Conservation (phyloP, 2,113 vertebrate species). For the Nerophis ophidion region DNA sequence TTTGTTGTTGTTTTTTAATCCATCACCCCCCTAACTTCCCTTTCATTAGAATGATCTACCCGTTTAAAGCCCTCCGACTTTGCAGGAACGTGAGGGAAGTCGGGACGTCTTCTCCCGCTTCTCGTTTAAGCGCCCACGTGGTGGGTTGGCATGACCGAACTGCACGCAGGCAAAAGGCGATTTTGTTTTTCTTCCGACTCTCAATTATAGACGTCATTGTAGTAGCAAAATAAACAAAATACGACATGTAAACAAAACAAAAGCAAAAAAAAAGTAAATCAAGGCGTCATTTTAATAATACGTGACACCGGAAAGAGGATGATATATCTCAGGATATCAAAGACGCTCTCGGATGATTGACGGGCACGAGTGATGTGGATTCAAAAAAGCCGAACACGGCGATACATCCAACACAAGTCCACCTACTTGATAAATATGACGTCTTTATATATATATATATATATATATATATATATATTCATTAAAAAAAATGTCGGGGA, state of each 20-base stretch:
- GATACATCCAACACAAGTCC: constrained; percentile 54
- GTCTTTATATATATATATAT: constrained; percentile 58
- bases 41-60: no score
- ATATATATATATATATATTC: constrained; percentile 62
- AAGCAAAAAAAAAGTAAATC: constrained; percentile 36
- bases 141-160: constrained; percentile 45
- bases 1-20: no score
- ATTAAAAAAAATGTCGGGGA: constrained; percentile 69
- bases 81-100: no score
- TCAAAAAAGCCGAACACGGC: constrained; percentile 53
- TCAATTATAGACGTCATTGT: constrained; percentile 25
- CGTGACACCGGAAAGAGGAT: constrained; percentile 29
- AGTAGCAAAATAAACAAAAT: constrained; percentile 17
- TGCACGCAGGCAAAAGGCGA: constrained; percentile 47
- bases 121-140: no score
- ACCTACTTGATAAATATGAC: constrained; percentile 65
- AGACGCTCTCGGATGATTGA: constrained; percentile 62
- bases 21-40: no score
- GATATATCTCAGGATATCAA: constrained; percentile 49
- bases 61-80: no score
- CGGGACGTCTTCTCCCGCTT: no score
- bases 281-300: constrained; percentile 42
- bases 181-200: constrained; percentile 34
- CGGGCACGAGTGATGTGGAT: constrained; percentile 53
- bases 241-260: constrained; percentile 16